A percentile compares a stretch with the other conserved stretches of the same genome.
Evolutionary conservation across 2,797 vertebrate species (phyloP).

Genomic region (Meriones psammophilus): DNA sequence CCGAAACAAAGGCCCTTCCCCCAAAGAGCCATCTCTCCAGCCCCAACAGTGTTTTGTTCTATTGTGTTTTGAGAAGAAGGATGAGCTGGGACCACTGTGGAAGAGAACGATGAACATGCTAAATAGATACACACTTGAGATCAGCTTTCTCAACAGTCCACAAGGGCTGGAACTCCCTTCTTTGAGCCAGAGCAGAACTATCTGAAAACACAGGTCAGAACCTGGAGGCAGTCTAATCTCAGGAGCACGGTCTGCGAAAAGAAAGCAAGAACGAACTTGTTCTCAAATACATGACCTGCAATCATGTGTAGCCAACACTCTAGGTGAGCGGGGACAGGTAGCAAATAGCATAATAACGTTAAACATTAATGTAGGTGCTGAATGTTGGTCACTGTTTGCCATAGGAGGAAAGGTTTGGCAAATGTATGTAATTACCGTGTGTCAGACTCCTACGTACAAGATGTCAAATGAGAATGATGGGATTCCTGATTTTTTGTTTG

Average conservation of each 20-base stretch:
- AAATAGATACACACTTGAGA: background rate
- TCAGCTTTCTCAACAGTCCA: background rate
- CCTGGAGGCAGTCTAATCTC: background rate
- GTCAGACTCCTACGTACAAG: background rate
- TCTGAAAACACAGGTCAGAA: background rate
- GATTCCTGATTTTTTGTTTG: background rate
- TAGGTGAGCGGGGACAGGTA: background rate
- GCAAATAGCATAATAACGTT: background rate
- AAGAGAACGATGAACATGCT: background rate
- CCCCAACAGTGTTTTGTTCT: background rate
- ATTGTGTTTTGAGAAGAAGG: background rate
- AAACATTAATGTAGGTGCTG: constrained; percentile 4
- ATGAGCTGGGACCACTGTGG: background rate
- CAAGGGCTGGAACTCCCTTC: background rate
- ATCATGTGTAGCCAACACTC: background rate
- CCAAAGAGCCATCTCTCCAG: background rate
- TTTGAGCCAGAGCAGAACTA: background rate
- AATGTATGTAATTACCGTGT: background rate
- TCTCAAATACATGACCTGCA: background rate
- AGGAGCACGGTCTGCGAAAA: background rate
- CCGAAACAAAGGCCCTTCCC: background rate
- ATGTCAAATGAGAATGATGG: background rate
- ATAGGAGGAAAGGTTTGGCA: background rate
- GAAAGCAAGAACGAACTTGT: background rate
- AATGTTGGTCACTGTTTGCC: background rate